phyloP scores from a whole-genome alignment of 2,113 vertebrate species.

The Brevimyrus niger region DNA sequence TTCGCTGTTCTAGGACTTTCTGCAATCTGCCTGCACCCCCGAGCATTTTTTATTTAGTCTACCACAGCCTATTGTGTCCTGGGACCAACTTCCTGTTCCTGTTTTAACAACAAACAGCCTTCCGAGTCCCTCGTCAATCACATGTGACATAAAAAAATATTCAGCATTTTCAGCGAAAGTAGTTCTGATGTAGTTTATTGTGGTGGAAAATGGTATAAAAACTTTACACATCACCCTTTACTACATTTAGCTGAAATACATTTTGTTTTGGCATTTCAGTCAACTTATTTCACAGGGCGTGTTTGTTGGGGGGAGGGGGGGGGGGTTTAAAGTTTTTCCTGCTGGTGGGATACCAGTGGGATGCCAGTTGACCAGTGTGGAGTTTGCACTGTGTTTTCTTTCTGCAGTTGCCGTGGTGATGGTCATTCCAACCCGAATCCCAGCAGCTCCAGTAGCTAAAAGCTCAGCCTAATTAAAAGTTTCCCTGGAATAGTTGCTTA shows the following conservation, averaged over 20 bases:
- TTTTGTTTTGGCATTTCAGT: neutral
- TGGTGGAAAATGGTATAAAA: no score
- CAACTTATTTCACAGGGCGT: neutral
- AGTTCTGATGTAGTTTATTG: neutral
- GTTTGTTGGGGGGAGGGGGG: no score
- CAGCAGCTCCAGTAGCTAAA: neutral
- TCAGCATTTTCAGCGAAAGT: neutral
- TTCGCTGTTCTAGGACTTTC: neutral
- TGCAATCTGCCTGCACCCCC: neutral
- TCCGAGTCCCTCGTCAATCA: neutral
- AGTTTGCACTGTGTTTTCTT: neutral
- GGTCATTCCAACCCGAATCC: neutral
- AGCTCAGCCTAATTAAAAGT: neutral
- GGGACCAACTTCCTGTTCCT: neutral
- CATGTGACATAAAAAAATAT: neutral
- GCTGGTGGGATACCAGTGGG: no score
- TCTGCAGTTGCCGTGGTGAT: neutral
- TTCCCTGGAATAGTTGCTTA: neutral
- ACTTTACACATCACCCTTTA: neutral
- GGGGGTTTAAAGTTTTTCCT: neutral
- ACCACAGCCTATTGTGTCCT: neutral
- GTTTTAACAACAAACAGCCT: neutral
- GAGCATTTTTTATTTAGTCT: slow-evolving; percentile 3
- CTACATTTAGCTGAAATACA: neutral
- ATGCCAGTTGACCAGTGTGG: neutral